Evolutionary conservation across 2,797 vertebrate species (phyloP).

Genomic region (Gallinago stenura): DNA sequence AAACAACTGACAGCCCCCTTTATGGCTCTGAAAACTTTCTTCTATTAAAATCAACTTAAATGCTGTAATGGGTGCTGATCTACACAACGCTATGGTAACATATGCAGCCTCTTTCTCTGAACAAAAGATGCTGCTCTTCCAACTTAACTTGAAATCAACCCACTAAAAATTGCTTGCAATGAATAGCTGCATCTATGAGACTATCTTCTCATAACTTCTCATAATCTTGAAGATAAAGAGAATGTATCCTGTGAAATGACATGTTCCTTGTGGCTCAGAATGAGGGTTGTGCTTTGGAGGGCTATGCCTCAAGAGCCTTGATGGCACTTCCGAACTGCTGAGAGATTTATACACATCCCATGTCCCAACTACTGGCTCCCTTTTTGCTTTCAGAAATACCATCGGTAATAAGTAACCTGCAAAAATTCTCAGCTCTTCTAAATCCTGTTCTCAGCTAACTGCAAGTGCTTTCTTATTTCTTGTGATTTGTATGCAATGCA

Average conservation of each 20-base stretch:
- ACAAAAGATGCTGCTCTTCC: conserved; percentile 26
- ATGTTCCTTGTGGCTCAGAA: not conserved
- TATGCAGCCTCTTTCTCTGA: not conserved
- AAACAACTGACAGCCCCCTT: not conserved
- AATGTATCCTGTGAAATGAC: not conserved
- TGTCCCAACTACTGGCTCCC: not conserved
- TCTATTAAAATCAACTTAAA: not conserved
- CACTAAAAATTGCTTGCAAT: not conserved
- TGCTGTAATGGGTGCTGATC: not conserved
- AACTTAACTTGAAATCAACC: conserved; percentile 11
- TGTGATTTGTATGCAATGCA: not conserved
- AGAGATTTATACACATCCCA: not conserved
- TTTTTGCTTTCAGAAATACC: conserved; percentile 42
- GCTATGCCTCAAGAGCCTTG: not conserved
- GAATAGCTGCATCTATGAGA: not conserved
- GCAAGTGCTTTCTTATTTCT: not conserved
- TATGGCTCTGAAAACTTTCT: not conserved
- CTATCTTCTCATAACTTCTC: not conserved
- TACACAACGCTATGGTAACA: conserved; percentile 19
- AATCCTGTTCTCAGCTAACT: conserved; percentile 12
- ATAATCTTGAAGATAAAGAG: not conserved
- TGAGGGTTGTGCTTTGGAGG: not conserved
- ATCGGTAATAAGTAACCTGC: not conserved
- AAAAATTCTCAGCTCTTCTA: not conserved
- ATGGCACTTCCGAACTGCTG: not conserved